A percentile compares a stretch with the other conserved stretches of the same genome.
phyloP scores from a whole-genome alignment of 1,140 invertebrate genomes.

The Drosophila oshimai region DNA sequence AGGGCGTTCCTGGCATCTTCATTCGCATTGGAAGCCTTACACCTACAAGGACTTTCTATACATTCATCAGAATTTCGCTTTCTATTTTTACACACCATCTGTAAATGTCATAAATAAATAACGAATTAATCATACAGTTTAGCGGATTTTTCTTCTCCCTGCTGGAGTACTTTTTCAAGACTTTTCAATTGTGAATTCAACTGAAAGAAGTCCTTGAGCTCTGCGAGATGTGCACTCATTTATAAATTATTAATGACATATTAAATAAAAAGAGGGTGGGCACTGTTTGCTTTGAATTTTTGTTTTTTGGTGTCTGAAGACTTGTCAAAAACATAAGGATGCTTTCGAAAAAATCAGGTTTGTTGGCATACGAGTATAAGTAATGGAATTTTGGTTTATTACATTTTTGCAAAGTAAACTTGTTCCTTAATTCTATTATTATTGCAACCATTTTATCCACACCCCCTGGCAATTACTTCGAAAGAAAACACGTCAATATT shows the following conservation, averaged over 20 bases:
- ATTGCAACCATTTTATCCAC: background rate
- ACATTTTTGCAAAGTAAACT: background rate
- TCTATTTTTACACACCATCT: constrained; percentile 45
- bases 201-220: constrained; percentile 43
- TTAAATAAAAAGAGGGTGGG: constrained; percentile 38
- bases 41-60: constrained; percentile 15
- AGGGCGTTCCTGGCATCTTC: constrained; percentile 16
- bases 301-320: background rate
- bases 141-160: constrained; percentile 31
- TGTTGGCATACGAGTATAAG: background rate
- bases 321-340: constrained; percentile 46
- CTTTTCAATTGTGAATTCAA: constrained; percentile 63
- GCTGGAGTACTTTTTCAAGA: constrained; percentile 20
- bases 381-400: background rate
- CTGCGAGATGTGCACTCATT: constrained; percentile 52
- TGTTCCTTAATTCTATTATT: background rate
- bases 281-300: constrained; percentile 1
- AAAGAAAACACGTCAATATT: background rate
- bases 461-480: background rate
- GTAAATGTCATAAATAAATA: constrained; percentile 68
- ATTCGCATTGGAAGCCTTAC: constrained; percentile 5
- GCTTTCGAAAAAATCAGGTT: background rate
- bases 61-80: constrained; percentile 1
- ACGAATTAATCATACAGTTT: constrained; percentile 78
- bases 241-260: constrained; percentile 78